phyloP scores from a whole-genome alignment of 1,140 invertebrate species.

The Musca vetustissima region DNA sequence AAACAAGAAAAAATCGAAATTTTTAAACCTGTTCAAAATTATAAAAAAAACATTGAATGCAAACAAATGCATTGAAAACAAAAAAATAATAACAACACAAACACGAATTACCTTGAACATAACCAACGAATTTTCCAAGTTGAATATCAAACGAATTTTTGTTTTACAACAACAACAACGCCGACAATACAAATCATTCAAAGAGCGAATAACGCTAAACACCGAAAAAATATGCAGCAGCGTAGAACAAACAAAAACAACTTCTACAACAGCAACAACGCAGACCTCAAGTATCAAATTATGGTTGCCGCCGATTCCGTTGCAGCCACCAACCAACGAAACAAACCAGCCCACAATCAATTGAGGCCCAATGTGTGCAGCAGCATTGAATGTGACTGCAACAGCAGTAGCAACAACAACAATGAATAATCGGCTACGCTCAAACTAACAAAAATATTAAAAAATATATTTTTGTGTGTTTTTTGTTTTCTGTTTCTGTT shows the following conservation, averaged over 20 bases:
- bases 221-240: no score
- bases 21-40: constrained; percentile 12
- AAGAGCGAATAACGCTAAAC: no score
- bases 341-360: constrained; percentile 17
- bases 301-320: neutral
- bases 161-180: neutral
- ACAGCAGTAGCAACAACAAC: neutral
- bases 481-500: neutral
- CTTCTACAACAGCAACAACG: no score
- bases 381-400: neutral
- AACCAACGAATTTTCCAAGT: constrained; percentile 23
- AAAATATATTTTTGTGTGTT: constrained; percentile 1
- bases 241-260: no score
- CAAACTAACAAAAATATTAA: constrained; percentile 14
- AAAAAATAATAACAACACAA: neutral
- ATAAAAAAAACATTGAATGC: constrained; percentile 1
- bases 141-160: neutral
- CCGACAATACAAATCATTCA: no score
- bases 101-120: constrained; percentile 17
- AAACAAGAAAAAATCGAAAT: neutral
- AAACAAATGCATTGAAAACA: no score
- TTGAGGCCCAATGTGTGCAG: constrained; percentile 13
- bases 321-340: no score
- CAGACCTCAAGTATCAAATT: constrained; percentile 12
- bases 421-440: neutral